Evolutionary conservation across 2,797 vertebrate species (phyloP).

Genomic region (Apogon talboti): DNA sequence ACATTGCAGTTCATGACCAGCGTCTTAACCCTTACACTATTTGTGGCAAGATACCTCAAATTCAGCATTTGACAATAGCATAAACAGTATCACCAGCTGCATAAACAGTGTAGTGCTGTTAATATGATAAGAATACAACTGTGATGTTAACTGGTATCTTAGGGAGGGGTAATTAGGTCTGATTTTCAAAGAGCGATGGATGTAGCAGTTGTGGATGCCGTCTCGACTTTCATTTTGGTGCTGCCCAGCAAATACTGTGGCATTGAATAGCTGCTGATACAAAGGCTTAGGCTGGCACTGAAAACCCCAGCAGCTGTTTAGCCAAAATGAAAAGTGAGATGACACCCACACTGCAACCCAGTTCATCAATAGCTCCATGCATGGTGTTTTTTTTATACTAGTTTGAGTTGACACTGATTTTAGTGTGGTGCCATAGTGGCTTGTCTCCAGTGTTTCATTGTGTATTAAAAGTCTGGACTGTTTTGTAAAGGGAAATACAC

Average conservation of each 20-base stretch:
- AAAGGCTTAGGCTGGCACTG: conserved; percentile 15
- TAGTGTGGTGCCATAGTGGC: neutral
- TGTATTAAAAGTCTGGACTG: conserved; percentile 18
- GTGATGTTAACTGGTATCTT: too few species aligned
- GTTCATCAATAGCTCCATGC: conserved; percentile 21
- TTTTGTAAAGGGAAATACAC: conserved; percentile 31
- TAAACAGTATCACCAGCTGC: too few species aligned
- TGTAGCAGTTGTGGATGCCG: conserved; percentile 10
- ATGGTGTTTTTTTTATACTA: neutral
- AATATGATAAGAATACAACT: too few species aligned
- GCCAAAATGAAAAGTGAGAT: conserved; percentile 65
- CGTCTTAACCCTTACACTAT: too few species aligned
- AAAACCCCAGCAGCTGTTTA: conserved; percentile 53
- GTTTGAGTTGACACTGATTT: conserved; percentile 5
- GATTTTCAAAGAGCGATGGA: conserved; percentile 24
- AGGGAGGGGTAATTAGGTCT: conserved; percentile 1
- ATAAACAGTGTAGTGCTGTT: too few species aligned
- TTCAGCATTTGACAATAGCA: too few species aligned
- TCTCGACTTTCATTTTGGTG: conserved; percentile 44
- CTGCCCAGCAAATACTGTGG: conserved; percentile 44
- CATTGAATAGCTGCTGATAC: conserved; percentile 61
- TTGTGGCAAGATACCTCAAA: too few species aligned
- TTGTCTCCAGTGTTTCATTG: conserved; percentile 12
- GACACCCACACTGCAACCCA: conserved; percentile 21
- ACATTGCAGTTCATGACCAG: too few species aligned